These are phyloP conservation scores for Piaya cayana DNA, from an alignment of 2,113 vertebrate species.

Conservation along the genomic window DNA sequence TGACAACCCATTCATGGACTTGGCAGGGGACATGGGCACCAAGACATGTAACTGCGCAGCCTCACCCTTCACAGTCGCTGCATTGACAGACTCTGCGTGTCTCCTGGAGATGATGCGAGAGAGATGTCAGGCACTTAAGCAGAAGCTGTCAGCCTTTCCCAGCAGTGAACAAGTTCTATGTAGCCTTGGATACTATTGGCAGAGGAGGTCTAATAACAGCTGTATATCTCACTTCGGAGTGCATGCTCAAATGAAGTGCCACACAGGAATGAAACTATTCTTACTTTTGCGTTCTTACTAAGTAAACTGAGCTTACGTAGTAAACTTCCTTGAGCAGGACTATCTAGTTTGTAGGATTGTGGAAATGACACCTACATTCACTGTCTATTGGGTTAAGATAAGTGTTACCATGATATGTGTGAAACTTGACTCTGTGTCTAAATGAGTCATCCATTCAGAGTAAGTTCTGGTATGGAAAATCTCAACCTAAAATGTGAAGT, in stretches of 20 bases:
- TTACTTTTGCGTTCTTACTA: background rate
- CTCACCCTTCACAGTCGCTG: background rate
- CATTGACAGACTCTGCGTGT: background rate
- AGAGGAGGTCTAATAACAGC: background rate
- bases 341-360: background rate
- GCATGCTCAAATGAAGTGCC: background rate
- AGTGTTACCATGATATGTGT: accelerated
- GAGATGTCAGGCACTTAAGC: background rate
- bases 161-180: background rate
- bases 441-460: background rate
- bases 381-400: background rate
- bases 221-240: background rate
- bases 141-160: background rate
- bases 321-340: background rate
- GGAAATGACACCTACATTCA: background rate
- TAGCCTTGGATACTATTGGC: background rate
- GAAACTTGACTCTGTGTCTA: background rate
- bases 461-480: background rate
- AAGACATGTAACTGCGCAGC: background rate
- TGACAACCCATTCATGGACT: background rate
- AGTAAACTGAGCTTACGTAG: background rate
- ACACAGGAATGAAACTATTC: background rate
- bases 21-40: background rate
- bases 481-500: background rate
- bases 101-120: background rate